These are phyloP conservation scores for Lepidonotus clava DNA, from an alignment of 2,888 invertebrate genomes.

Conservation along the genomic window DNA sequence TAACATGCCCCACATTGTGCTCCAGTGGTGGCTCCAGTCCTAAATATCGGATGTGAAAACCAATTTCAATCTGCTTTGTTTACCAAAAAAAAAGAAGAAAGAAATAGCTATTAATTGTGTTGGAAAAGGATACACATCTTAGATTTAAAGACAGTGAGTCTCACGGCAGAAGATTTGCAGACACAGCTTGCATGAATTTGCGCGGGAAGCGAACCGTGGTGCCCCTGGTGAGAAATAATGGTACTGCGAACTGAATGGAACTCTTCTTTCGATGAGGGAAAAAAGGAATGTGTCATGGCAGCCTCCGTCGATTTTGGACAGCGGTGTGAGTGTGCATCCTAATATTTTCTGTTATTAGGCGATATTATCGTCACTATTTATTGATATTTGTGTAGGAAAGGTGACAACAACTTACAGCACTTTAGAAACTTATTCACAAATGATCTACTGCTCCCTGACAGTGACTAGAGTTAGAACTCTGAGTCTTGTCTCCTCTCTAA, in stretches of 20 bases:
- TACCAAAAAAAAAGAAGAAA: not conserved
- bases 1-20: too few relatives aligned
- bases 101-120: not conserved
- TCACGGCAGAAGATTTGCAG: not conserved
- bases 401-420: not conserved
- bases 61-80: too few relatives aligned
- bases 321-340: not conserved
- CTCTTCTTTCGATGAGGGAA: not conserved
- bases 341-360: not conserved
- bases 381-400: not conserved
- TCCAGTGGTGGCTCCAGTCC: too few relatives aligned
- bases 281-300: constrained; percentile 21
- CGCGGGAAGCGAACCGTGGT: not conserved
- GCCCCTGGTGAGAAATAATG: not conserved
- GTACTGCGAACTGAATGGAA: not conserved
- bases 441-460: not conserved
- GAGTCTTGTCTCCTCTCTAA: too few relatives aligned
- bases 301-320: not conserved
- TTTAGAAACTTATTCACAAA: not conserved
- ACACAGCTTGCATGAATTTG: not conserved
- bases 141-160: not conserved
- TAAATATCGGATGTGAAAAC: too few relatives aligned
- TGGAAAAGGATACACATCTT: not conserved
- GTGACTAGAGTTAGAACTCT: not conserved
- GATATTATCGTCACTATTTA: not conserved